phyloP scores from a whole-genome alignment of 2,113 vertebrate species.

The Phodopus roborovskii region DNA sequence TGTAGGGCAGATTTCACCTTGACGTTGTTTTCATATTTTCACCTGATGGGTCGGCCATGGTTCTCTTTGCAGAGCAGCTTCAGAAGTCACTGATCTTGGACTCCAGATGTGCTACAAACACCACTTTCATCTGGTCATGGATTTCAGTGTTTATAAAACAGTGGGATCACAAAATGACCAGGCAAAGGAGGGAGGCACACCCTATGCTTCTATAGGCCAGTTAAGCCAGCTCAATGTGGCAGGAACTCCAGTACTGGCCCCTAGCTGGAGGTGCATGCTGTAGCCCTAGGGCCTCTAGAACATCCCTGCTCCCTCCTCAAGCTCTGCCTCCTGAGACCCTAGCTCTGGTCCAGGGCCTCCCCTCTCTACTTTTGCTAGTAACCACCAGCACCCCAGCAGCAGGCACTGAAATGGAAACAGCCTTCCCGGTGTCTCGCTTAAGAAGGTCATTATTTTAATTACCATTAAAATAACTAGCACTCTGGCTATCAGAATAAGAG shows the following conservation, averaged over 20 bases:
- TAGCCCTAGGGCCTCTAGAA: not conserved
- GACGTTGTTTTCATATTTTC: not conserved
- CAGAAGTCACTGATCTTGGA: not conserved
- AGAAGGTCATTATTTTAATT: constrained; percentile 87
- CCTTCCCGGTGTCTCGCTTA: not conserved
- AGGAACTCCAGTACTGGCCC: not conserved
- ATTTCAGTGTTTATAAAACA: not conserved
- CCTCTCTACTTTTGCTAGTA: not conserved
- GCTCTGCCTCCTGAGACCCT: not conserved
- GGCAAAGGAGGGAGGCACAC: not conserved
- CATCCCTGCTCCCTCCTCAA: not conserved
- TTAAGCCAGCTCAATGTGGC: not conserved
- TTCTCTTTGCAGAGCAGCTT: not conserved
- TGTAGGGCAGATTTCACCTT: not conserved
- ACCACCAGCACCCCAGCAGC: constrained; percentile 27
- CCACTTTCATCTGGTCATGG: not conserved
- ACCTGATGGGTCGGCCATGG: not conserved
- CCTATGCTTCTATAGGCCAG: not conserved
- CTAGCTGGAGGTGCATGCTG: not conserved
- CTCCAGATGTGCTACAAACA: not conserved
- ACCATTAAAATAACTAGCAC: constrained; percentile 89
- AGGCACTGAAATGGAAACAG: constrained; percentile 54
- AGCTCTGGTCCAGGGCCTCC: not conserved
- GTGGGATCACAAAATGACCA: not conserved
- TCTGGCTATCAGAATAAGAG: constrained; percentile 82